Evolutionary conservation across 2,113 vertebrate species (phyloP).

Genomic region (Cynocephalus volans): DNA sequence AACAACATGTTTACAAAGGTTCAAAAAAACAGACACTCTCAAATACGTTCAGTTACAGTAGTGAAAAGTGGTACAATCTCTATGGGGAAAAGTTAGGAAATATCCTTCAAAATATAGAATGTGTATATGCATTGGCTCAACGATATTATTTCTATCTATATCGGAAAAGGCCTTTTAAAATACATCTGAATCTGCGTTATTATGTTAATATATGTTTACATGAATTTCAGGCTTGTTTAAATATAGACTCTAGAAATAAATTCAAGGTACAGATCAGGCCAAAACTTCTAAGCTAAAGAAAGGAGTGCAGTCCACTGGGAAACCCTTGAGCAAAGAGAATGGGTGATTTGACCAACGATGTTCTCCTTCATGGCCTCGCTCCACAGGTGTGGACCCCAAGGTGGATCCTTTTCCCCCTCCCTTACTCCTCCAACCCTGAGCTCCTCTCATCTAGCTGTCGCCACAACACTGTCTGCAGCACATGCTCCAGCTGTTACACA

Average conservation of each 20-base stretch:
- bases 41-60: not conserved
- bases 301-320: not conserved
- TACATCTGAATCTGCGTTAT: not conserved
- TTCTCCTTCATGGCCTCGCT: too few relatives aligned
- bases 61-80: not conserved
- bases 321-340: not conserved
- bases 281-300: not conserved
- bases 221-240: not conserved
- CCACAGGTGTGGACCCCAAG: too few relatives aligned
- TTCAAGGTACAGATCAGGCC: not conserved
- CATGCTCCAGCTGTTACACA: not conserved
- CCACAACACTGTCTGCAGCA: rapidly evolving
- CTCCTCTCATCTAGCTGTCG: rapidly evolving
- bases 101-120: not conserved
- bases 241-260: not conserved
- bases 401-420: too few relatives aligned
- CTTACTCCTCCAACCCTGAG: not conserved
- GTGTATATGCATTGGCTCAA: not conserved
- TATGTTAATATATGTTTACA: not conserved
- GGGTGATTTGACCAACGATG: rapidly evolving
- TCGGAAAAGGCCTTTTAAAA: not conserved
- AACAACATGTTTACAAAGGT: not conserved
- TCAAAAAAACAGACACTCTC: not conserved
- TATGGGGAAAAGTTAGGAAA: not conserved
- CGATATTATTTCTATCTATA: not conserved